Conservation (phyloP, 2,797 vertebrate genomes). For the Helicolenus hilgendorfi region DNA sequence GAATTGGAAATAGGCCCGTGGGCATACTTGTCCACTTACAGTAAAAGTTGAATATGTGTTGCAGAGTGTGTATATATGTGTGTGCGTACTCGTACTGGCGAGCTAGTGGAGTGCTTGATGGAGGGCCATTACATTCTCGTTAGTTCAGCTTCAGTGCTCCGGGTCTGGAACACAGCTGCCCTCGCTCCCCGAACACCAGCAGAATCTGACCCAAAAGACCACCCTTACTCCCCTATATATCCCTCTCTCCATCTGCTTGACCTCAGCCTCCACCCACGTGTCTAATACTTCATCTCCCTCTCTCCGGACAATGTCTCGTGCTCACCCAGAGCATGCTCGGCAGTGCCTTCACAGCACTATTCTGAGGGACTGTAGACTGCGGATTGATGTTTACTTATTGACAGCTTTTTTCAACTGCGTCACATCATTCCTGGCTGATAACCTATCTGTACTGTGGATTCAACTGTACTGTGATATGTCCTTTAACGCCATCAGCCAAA, state of each 20-base stretch:
- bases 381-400: background rate
- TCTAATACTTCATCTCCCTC: constrained; percentile 8
- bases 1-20: background rate
- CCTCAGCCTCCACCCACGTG: constrained; percentile 39
- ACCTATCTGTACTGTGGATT: background rate
- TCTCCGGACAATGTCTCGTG: background rate
- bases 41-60: constrained; percentile 8
- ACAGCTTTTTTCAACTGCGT: background rate
- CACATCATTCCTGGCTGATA: background rate
- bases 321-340: background rate
- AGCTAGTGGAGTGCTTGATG: constrained; percentile 63
- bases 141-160: constrained; percentile 82
- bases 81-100: constrained; percentile 8
- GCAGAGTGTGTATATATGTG: constrained; percentile 5
- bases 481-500: background rate
- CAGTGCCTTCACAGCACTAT: background rate
- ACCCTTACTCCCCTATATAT: constrained; percentile 7
- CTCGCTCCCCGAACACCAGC: constrained; percentile 62
- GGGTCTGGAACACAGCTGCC: constrained; percentile 77
- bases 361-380: background rate
- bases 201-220: constrained; percentile 57
- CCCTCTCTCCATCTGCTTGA: constrained; percentile 42
- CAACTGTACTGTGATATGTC: background rate
- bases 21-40: background rate
- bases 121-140: constrained; percentile 81